Base-by-base conservation (phyloP, 2,888 invertebrate genomes). In the Conomelus anceps region DNA sequence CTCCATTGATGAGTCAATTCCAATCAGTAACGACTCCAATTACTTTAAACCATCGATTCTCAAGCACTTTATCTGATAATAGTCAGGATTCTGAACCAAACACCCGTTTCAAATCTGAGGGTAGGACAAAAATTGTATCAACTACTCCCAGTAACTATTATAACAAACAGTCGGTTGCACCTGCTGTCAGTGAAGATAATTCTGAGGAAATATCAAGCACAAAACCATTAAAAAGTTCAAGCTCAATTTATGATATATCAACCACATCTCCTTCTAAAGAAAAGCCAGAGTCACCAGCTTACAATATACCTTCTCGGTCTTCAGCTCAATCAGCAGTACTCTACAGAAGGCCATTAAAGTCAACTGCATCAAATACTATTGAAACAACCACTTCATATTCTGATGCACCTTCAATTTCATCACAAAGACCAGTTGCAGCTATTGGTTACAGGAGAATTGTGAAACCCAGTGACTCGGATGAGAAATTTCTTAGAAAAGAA, bases 311-410 rank as follows among this genome's bases (percentile, higher is more conserved):
- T 24, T 86, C 86, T 11, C 9, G 22, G n/a, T 84, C 84, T n/a
- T 23, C 63, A 34, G 85, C 29, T 9, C 29, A 26, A 88, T 88
- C 88, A 9, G 22, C 23, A 85, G 88, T 84, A n/a, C 22, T 88
- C n/a, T 85, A 85, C 23, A 88, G 88, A 24, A 88, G 88, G 17
- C 88, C 88, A 29, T 22, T 23, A 29, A 88, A 88, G 34, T 85
- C 85, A 88, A 88, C 29, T 29, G 29, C 86, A 86, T 23, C 29
- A 26, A 86, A 86, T 23, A 86, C 24, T 26, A 86, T 86, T 22
- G 86, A 86, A 26, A 86, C 86, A 86, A 86, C 86, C 0, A 86
- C 86, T 6, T 24, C 86, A 86, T 24, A 26, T 86, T 86, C 24
- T 23, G 86, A 86, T 86, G 22, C 86, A 24, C 11, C 26, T 29